Percentiles rank a stretch among this genome's conserved stretches.
Conservation (phyloP, 2,113 vertebrate genomes). For the Glareola pratincola region DNA sequence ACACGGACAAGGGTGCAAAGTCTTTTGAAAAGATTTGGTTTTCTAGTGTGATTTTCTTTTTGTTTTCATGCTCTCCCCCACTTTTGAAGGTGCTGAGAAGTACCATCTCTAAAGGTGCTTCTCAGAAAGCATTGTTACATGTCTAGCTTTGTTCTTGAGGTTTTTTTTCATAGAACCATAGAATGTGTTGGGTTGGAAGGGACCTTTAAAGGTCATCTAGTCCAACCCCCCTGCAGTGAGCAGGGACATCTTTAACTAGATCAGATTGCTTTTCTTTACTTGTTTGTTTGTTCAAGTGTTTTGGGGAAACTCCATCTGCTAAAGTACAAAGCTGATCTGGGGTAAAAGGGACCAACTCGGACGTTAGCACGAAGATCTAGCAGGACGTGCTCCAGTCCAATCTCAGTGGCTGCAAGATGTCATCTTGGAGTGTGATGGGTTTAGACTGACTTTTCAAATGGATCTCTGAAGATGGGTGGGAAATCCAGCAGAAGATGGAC, state of each 20-base stretch:
- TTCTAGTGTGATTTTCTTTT: neutral
- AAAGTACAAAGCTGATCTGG: neutral
- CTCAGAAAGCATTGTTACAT: neutral
- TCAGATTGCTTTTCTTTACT: neutral
- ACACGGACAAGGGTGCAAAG: neutral
- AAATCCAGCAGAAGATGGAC: neutral
- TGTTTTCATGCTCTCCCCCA: neutral
- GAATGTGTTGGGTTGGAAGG: no score
- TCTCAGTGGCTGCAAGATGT: neutral
- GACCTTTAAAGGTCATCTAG: no score
- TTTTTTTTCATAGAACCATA: neutral
- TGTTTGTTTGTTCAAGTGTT: neutral
- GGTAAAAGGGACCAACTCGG: neutral
- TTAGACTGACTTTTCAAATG: neutral
- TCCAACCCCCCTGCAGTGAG: no score
- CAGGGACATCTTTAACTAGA: no score
- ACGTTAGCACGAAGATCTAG: neutral
- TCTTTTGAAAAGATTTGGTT: neutral
- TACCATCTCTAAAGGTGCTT: neutral
- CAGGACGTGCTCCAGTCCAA: neutral
- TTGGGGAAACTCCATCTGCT: neutral
- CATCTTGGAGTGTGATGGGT: neutral
- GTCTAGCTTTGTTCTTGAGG: neutral
- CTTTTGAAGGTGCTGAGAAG: neutral
- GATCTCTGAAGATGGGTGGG: neutral